Percentiles rank a stretch among this genome's conserved stretches.
These are phyloP conservation scores for Albula goreensis DNA, from an alignment of 2,113 vertebrate species.

Conservation along the genomic window DNA sequence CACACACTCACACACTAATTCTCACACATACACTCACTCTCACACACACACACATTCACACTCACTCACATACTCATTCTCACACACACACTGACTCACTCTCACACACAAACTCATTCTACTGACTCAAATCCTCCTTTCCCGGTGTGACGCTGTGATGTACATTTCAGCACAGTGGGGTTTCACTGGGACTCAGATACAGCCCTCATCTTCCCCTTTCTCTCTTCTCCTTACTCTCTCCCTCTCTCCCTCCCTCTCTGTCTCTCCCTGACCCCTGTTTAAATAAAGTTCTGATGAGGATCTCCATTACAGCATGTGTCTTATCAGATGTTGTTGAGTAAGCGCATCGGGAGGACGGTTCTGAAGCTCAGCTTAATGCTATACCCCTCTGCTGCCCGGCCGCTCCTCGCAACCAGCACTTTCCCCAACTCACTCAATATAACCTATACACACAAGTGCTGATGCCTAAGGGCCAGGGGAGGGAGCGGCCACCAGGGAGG, in stretches of 20 bases:
- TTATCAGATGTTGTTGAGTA: conserved; percentile 79
- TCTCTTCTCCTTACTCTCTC: conserved; percentile 19
- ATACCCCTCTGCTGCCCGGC: conserved; percentile 70
- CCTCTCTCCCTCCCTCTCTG: conserved; percentile 22
- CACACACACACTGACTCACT: too few species aligned
- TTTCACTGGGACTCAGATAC: too few species aligned
- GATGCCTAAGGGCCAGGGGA: neutral
- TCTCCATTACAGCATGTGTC: conserved; percentile 72
- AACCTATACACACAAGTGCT: conserved; percentile 10
- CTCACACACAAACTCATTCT: too few species aligned
- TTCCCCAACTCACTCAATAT: conserved; percentile 18
- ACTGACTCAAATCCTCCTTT: too few species aligned
- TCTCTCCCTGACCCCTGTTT: conserved; percentile 70
- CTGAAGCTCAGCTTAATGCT: conserved; percentile 77
- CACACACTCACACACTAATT: too few species aligned
- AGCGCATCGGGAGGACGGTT: conserved; percentile 65
- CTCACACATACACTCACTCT: neutral
- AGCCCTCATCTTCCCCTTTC: neutral
- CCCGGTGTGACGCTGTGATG: too few species aligned
- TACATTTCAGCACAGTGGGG: too few species aligned
- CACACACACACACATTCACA: neutral
- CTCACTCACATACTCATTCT: too few species aligned
- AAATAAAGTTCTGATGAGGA: conserved; percentile 68
- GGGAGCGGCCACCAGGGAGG: neutral
- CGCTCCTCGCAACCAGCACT: conserved; percentile 37